Evolutionary conservation across 2,888 invertebrate species (phyloP).

Genomic region (Nymphalis urticae): DNA sequence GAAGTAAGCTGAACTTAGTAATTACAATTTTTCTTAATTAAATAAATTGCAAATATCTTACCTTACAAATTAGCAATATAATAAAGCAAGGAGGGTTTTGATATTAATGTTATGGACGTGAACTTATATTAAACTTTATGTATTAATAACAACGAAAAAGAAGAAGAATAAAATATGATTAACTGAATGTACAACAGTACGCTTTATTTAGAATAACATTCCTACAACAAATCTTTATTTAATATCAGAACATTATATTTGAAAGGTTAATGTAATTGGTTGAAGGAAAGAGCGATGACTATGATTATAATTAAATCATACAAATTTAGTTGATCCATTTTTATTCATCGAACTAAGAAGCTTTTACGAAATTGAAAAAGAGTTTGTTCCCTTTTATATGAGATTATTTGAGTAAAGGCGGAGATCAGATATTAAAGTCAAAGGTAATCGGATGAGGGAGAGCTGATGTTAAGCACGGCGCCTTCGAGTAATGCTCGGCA

Average conservation of each 20-base stretch:
- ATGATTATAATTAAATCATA: conserved; percentile 20
- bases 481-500: neutral
- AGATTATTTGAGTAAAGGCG: conserved; percentile 20
- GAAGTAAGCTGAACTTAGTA: neutral
- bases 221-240: neutral
- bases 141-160: neutral
- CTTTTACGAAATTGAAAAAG: conserved; percentile 30
- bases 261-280: conserved; percentile 9
- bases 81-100: neutral
- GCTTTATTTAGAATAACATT: neutral
- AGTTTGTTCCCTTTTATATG: conserved; percentile 30
- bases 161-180: neutral
- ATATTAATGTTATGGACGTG: neutral
- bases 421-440: conserved; percentile 21
- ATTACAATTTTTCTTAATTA: conserved; percentile 10
- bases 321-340: conserved; percentile 27
- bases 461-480: conserved; percentile 1
- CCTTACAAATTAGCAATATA: neutral
- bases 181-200: neutral
- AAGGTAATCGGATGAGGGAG: conserved; percentile 20
- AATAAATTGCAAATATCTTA: neutral
- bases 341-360: conserved; percentile 31
- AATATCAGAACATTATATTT: neutral
- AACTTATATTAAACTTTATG: neutral
- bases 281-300: conserved; percentile 12